phyloP scores from a whole-genome alignment of 2,888 invertebrate genomes.

The Lingula anatina region DNA sequence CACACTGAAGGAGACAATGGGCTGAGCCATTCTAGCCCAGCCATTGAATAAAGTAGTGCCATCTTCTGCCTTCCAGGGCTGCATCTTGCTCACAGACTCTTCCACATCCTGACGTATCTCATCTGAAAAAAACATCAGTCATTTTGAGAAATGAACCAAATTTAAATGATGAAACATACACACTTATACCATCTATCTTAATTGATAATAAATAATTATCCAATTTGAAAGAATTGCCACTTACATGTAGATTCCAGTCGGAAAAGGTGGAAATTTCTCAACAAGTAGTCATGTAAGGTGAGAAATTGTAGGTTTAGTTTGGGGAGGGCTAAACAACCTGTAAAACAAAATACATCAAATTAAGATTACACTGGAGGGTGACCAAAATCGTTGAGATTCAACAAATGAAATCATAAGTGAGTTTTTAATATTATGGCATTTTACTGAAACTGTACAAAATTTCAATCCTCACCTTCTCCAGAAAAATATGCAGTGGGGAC shows the following conservation, averaged over 20 bases:
- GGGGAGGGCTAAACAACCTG: conserved; percentile 74
- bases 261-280: conserved; percentile 96
- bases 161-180: too few relatives aligned
- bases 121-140: conserved; percentile 60
- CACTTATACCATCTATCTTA: too few relatives aligned
- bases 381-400: too few relatives aligned
- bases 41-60: conserved; percentile 74
- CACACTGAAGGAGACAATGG: conserved; percentile 85
- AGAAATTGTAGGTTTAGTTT: conserved; percentile 97
- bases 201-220: too few relatives aligned
- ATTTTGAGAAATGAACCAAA: too few relatives aligned
- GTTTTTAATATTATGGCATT: neutral
- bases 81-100: conserved; percentile 88
- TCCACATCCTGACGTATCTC: conserved; percentile 98
- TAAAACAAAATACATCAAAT: conserved; percentile 7
- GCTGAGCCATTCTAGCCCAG: conserved; percentile 98
- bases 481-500: conserved; percentile 97
- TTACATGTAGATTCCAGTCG: conserved; percentile 94
- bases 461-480: conserved; percentile 66
- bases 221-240: too few relatives aligned
- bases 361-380: too few relatives aligned
- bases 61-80: conserved; percentile 91
- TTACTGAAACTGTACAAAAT: too few relatives aligned
- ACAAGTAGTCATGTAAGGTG: conserved; percentile 93
- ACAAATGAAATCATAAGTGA: neutral